Conservation (phyloP, 2,888 invertebrate species). For the Drosophila algonquin region DNA sequence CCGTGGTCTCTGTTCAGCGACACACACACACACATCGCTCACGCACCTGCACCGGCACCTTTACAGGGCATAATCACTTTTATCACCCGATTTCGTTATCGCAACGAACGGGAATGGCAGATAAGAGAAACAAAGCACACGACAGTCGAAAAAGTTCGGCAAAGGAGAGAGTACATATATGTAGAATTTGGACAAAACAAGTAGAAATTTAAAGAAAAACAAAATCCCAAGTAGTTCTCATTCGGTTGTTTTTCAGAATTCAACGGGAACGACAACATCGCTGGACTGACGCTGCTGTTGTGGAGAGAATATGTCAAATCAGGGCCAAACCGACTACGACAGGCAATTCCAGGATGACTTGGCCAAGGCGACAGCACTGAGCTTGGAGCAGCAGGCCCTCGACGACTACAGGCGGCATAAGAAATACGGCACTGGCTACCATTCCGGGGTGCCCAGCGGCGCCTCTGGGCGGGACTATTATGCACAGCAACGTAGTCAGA, state of each 20-base stretch:
- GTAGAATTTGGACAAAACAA: conserved; percentile 16
- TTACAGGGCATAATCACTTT: conserved; percentile 67
- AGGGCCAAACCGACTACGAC: conserved; percentile 87
- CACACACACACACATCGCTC: neutral
- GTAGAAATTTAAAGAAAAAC: conserved; percentile 31
- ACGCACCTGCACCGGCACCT: neutral
- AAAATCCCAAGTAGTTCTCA: conserved; percentile 32
- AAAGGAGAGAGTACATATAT: conserved; percentile 15
- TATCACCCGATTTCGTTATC: conserved; percentile 62
- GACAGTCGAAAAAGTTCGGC: conserved; percentile 50
- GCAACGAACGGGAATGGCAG: conserved; percentile 47
- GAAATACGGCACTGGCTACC: conserved; percentile 84
- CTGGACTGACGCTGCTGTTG: conserved; percentile 36
- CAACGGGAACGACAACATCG: conserved; percentile 12
- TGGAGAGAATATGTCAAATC: conserved; percentile 80
- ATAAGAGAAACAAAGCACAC: conserved; percentile 54
- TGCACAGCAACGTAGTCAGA: conserved; percentile 52
- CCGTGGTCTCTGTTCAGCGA: neutral
- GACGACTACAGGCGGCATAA: conserved; percentile 90
- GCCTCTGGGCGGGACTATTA: conserved; percentile 46
- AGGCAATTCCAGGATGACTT: conserved; percentile 93
- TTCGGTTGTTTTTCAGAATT: conserved; percentile 23
- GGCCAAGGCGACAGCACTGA: conserved; percentile 94
- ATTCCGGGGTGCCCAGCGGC: conserved; percentile 32
- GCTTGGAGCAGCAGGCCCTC: conserved; percentile 92